Conservation (phyloP, 2,797 vertebrate species). For the Agapornis canus region DNA sequence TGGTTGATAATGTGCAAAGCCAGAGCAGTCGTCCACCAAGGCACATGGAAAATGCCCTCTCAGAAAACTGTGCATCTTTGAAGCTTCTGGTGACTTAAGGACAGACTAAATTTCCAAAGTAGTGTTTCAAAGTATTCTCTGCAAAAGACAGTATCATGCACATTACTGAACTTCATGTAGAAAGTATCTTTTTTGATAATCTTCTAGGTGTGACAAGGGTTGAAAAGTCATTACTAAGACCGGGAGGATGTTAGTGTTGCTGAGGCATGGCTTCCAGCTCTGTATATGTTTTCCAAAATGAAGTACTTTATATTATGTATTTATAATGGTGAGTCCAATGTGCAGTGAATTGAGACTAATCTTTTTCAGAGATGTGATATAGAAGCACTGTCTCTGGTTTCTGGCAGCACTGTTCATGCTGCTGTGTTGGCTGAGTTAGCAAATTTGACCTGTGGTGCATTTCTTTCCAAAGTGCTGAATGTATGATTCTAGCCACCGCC, state of each 20-base stretch:
- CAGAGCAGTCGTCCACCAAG: not conserved
- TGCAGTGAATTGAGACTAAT: not conserved
- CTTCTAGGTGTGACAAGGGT: not conserved
- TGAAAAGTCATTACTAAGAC: not conserved
- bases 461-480: constrained; percentile 56
- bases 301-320: not conserved
- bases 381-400: not conserved
- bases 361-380: not conserved
- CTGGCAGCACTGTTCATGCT: not conserved
- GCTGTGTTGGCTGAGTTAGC: constrained; percentile 1
- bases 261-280: not conserved
- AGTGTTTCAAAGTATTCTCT: not conserved
- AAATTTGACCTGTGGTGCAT: not conserved
- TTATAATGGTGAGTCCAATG: not conserved
- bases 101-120: not conserved
- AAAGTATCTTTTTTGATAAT: not conserved
- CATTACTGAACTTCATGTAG: not conserved
- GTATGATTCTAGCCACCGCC: not conserved
- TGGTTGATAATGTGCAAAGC: not conserved
- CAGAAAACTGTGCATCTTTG: not conserved
- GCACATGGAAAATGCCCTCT: not conserved
- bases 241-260: not conserved
- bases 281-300: not conserved
- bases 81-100: not conserved
- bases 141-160: not conserved